phyloP scores from a whole-genome alignment of 37 sponge, comb jelly and placozoan genomes.

The Diacarnus erythraeanus region DNA sequence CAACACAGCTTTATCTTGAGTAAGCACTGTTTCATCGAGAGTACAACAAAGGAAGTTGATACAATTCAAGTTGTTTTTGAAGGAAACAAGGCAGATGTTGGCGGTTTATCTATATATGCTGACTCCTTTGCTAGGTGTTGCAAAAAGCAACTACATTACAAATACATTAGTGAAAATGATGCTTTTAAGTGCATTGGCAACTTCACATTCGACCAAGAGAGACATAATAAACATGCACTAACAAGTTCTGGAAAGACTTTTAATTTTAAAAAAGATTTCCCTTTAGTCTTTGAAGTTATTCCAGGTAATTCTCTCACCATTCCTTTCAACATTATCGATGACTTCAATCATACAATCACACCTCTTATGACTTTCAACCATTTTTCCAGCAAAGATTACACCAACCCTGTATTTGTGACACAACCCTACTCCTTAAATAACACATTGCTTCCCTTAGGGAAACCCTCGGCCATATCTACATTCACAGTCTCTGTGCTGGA shows the following conservation, averaged over 20 bases:
- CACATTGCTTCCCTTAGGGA: not conserved
- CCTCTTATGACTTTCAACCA: not conserved
- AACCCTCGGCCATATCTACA: not conserved
- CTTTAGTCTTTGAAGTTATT: too few species aligned
- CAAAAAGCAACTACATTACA: too few species aligned
- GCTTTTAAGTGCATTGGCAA: not conserved
- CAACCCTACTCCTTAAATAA: not conserved
- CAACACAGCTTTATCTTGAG: not conserved
- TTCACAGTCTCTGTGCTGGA: not conserved
- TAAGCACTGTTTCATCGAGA: not conserved
- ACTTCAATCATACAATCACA: not conserved
- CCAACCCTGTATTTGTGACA: not conserved
- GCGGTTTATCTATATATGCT: conserved; percentile 2
- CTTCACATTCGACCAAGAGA: not conserved
- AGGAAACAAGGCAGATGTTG: not conserved
- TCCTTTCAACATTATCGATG: not conserved
- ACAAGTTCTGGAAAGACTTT: not conserved
- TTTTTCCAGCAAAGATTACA: not conserved
- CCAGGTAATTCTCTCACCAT: not conserved
- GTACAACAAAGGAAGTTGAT: not conserved
- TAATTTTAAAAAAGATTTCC: not conserved
- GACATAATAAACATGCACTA: not conserved
- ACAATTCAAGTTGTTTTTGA: not conserved
- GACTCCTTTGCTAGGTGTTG: not conserved
- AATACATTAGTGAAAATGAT: not conserved